Evolutionary conservation across 2,888 invertebrate species (phyloP).

Genomic region (Dasypolia templi): DNA sequence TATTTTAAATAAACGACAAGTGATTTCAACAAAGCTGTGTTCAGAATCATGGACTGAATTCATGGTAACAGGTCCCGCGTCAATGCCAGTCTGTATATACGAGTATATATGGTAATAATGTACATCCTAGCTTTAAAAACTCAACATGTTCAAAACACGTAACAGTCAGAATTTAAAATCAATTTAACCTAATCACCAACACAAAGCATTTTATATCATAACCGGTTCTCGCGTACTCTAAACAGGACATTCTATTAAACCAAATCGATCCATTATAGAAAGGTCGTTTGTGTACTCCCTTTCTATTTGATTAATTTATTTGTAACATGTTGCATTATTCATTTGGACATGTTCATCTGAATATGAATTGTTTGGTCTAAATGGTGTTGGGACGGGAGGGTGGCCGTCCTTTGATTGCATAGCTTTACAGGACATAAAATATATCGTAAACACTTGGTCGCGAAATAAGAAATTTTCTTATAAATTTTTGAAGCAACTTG

Average conservation of each 20-base stretch:
- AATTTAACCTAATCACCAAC: background rate
- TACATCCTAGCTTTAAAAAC: too few relatives aligned
- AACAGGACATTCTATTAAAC: constrained; percentile 47
- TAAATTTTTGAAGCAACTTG: background rate
- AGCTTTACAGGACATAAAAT: constrained; percentile 1
- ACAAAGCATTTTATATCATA: constrained; percentile 3
- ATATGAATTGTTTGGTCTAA: constrained; percentile 68
- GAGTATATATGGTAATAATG: too few relatives aligned
- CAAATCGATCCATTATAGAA: constrained; percentile 56
- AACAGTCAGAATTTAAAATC: background rate
- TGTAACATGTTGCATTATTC: constrained; percentile 68
- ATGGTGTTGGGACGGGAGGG: constrained; percentile 26
- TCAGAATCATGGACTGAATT: too few relatives aligned
- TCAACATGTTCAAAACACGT: background rate
- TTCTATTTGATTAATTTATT: constrained; percentile 63
- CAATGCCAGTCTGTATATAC: too few relatives aligned
- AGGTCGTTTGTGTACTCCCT: constrained; percentile 42
- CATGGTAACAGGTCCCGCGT: too few relatives aligned
- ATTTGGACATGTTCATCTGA: constrained; percentile 66
- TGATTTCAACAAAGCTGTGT: too few relatives aligned
- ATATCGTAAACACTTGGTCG: background rate
- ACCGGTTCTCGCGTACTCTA: constrained; percentile 18
- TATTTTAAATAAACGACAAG: too few relatives aligned
- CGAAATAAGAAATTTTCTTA: background rate
- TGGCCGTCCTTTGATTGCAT: constrained; percentile 23